Conservation (phyloP, 2,888 invertebrate species). For the Leptinotarsa haldemani region DNA sequence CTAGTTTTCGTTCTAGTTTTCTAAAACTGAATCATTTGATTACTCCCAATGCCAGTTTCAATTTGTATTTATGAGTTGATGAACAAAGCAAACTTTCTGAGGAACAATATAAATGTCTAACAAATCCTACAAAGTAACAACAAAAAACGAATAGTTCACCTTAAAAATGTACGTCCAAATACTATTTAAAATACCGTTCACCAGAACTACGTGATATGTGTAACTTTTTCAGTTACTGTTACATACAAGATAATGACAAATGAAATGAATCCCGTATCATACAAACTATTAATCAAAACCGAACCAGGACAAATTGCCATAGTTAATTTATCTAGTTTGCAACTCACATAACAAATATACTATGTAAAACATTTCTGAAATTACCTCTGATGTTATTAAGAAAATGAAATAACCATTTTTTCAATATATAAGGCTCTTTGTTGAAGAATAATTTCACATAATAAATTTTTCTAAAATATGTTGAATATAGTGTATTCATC, state of each 20-base stretch:
- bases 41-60: background rate
- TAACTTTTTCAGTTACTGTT: slow-evolving; percentile 42
- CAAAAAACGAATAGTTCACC: slow-evolving; percentile 26
- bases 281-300: background rate
- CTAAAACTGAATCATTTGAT: background rate
- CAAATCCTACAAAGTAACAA: slow-evolving; percentile 40
- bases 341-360: background rate
- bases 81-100: background rate
- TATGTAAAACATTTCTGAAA: background rate
- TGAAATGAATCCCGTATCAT: background rate
- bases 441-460: no score
- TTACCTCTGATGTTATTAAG: no score
- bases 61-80: background rate
- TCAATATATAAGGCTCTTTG: no score
- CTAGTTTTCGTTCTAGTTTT: no score
- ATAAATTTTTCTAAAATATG: no score
- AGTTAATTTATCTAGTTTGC: background rate
- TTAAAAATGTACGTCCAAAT: slow-evolving; percentile 35
- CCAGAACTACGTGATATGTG: slow-evolving; percentile 56
- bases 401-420: no score
- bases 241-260: background rate
- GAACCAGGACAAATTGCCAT: background rate
- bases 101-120: slow-evolving; percentile 40
- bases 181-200: slow-evolving; percentile 47
- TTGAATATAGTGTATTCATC: no score